These are phyloP conservation scores for Cotesia glomerata DNA, from an alignment of 1,140 invertebrate species.

Conservation along the genomic window DNA sequence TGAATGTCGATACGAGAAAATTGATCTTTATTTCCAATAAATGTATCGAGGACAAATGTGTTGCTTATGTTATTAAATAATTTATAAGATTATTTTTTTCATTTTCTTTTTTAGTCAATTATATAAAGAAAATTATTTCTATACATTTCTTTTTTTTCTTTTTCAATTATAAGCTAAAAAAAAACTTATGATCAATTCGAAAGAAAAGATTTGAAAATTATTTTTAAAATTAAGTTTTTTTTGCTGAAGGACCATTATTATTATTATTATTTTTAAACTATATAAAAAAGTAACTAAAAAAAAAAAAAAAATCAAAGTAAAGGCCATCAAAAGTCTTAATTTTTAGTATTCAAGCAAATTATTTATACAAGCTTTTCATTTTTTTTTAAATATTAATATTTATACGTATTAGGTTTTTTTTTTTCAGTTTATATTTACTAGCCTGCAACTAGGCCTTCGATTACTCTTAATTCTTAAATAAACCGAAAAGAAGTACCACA, in stretches of 20 bases:
- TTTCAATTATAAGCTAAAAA: conserved; percentile 39
- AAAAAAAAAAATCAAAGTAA: conserved; percentile 48
- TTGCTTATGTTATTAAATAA: not conserved
- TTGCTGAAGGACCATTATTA: too few relatives aligned
- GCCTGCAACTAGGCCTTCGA: conserved; percentile 45
- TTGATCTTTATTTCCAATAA: not conserved
- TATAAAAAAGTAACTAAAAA: not conserved
- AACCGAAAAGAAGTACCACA: not conserved
- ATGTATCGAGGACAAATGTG: not conserved
- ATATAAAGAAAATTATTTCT: conserved; percentile 37
- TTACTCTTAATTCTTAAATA: too few relatives aligned
- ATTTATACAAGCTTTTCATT: conserved; percentile 37
- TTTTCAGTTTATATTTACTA: conserved; percentile 14
- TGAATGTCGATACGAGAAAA: too few relatives aligned
- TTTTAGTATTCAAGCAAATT: conserved; percentile 36
- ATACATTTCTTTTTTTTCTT: conserved; percentile 27
- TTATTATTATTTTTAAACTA: too few relatives aligned
- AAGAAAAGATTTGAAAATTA: conserved; percentile 24
- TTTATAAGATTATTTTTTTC: not conserved
- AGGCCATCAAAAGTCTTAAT: conserved; percentile 44
- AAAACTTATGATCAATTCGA: conserved; percentile 27
- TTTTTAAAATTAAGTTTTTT: too few relatives aligned
- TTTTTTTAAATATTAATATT: not conserved
- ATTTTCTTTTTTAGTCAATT: conserved; percentile 29
- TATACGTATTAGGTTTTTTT: conserved; percentile 37